These are phyloP conservation scores for Pachyramphus minor DNA, from an alignment of 2,113 vertebrate species.

Conservation along the genomic window DNA sequence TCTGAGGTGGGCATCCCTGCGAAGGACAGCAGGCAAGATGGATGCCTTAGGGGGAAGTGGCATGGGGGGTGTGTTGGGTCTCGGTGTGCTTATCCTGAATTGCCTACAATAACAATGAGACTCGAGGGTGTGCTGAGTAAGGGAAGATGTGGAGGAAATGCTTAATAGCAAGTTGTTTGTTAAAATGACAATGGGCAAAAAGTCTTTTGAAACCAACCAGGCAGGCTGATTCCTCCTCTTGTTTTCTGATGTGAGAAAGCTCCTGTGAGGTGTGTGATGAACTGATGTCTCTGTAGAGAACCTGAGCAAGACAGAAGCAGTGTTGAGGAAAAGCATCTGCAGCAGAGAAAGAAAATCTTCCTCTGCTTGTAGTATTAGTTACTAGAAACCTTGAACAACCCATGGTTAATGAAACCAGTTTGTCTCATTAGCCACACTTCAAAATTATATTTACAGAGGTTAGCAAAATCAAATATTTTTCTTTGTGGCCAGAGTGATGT, in stretches of 20 bases:
- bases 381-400: not conserved
- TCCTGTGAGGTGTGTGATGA: not conserved
- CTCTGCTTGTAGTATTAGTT: not conserved
- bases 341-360: not conserved
- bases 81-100: not conserved
- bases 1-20: not conserved
- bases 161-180: not conserved
- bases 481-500: not conserved
- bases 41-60: not conserved
- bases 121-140: not conserved
- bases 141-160: not conserved
- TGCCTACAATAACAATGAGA: accelerated
- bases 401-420: not conserved
- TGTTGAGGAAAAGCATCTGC: not conserved
- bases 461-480: constrained; percentile 43
- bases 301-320: not conserved
- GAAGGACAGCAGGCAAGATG: not conserved
- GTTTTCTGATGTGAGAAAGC: not conserved
- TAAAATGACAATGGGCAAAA: not conserved
- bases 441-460: constrained; percentile 24
- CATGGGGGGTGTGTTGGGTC: not conserved
- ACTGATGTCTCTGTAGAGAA: not conserved
- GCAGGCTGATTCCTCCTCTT: not conserved
- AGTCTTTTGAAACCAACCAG: not conserved
- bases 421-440: not conserved